Conservation (phyloP, 2,113 vertebrate genomes). For the Salvelinus namaycush region DNA sequence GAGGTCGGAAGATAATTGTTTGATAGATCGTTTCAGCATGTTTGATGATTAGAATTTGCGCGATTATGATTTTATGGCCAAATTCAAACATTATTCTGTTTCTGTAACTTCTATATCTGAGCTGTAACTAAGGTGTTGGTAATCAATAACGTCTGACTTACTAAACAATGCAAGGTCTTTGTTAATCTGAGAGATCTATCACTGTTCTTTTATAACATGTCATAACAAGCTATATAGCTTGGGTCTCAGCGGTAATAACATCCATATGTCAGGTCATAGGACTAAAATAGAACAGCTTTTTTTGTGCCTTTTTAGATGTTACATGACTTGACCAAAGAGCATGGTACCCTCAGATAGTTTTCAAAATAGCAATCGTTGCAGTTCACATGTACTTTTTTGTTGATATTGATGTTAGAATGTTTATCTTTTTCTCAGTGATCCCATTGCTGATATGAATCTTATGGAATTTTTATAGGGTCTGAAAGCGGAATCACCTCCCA, state of each 20-base stretch:
- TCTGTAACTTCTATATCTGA: background rate
- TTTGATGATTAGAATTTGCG: too few species aligned
- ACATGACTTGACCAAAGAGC: background rate
- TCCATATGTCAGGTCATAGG: background rate
- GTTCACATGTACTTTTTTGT: background rate
- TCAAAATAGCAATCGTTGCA: background rate
- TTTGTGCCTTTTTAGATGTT: background rate
- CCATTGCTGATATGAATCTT: slow-evolving; percentile 7
- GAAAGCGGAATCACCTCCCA: slow-evolving; percentile 30
- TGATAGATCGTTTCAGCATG: background rate
- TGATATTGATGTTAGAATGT: background rate
- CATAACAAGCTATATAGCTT: background rate
- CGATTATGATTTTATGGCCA: background rate
- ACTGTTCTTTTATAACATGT: background rate
- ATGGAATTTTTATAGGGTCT: slow-evolving; percentile 22
- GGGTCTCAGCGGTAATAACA: background rate
- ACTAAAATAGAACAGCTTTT: background rate
- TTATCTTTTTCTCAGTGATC: slow-evolving; percentile 1
- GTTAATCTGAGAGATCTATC: background rate
- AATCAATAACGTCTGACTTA: background rate
- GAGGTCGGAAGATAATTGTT: too few species aligned
- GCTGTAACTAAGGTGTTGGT: background rate
- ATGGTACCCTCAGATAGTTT: background rate
- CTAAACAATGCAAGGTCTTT: background rate
- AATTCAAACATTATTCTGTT: background rate